These are phyloP conservation scores for Lycocerus yunnanus DNA, from an alignment of 2,888 invertebrate species.

Conservation along the genomic window DNA sequence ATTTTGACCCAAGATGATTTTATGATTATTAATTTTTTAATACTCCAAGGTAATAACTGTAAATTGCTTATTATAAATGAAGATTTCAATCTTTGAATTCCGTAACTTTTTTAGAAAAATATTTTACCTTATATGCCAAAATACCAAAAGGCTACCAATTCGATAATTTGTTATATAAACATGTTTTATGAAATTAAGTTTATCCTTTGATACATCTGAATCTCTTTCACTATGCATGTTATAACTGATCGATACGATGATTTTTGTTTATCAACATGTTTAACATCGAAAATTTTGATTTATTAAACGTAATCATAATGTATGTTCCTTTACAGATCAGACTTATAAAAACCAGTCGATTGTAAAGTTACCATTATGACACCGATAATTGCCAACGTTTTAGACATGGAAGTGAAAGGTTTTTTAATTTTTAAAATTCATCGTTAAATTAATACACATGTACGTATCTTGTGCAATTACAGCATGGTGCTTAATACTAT, in stretches of 20 bases:
- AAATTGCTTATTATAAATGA: too few species aligned
- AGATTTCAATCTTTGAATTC: too few species aligned
- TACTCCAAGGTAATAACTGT: too few species aligned
- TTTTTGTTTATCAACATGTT: background rate
- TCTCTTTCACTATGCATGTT: background rate
- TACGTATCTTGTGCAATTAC: background rate
- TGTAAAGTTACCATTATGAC: slow-evolving; percentile 35
- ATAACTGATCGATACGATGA: background rate
- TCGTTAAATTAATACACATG: background rate
- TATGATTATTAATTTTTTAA: too few species aligned
- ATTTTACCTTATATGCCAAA: too few species aligned
- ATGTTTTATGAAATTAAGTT: background rate
- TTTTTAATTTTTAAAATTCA: slow-evolving; percentile 28
- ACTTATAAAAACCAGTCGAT: slow-evolving; percentile 15
- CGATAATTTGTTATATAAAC: background rate
- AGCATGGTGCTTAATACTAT: background rate
- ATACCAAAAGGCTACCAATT: too few species aligned
- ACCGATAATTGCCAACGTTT: slow-evolving; percentile 40
- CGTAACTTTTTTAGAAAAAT: too few species aligned
- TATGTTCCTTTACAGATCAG: slow-evolving; percentile 3
- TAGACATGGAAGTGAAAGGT: slow-evolving; percentile 41
- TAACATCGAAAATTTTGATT: background rate
- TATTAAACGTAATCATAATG: background rate
- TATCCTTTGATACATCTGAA: background rate
- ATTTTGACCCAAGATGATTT: too few species aligned